A percentile compares a stretch with the other conserved stretches of the same genome.
Conservation (phyloP, 30 jellyfish, hydroid and myxozoan species). For the Turritopsis rubra region DNA sequence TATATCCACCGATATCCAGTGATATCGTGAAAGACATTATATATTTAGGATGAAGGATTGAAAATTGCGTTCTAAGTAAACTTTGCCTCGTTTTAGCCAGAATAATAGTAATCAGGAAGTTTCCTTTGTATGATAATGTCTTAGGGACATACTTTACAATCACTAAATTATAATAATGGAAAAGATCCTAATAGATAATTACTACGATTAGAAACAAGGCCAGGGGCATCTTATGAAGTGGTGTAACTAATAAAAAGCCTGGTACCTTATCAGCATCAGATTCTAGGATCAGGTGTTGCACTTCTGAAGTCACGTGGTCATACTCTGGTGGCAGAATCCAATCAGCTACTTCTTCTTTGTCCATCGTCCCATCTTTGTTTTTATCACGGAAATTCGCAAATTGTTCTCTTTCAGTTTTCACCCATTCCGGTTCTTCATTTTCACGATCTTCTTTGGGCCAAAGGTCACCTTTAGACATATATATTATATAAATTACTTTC, state of each 20-base stretch:
- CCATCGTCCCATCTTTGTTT: constrained; percentile 95
- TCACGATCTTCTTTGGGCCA: constrained; percentile 93
- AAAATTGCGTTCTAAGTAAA: no score
- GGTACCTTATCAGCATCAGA: constrained; percentile 85
- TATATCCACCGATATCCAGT: no score
- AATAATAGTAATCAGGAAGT: no score
- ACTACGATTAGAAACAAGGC: not conserved
- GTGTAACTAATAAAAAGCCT: not conserved
- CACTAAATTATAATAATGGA: no score
- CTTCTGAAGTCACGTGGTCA: constrained; percentile 92
- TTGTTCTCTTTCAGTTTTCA: constrained; percentile 77
- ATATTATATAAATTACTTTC: not conserved
- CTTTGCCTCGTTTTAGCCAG: no score
- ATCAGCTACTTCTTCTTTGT: constrained; percentile 73
- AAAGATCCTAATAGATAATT: not conserved
- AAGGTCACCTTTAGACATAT: constrained; percentile 58
- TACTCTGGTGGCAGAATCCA: constrained; percentile 95
- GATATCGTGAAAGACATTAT: no score
- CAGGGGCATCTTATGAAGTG: no score
- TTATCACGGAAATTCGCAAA: constrained; percentile 72
- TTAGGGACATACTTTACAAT: no score
- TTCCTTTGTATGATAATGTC: no score
- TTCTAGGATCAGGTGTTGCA: constrained; percentile 67
- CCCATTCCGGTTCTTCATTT: constrained; percentile 92
- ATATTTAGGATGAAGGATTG: no score